Conservation (phyloP, 2,888 invertebrate species). For the Drosophila kambysellisi region DNA sequence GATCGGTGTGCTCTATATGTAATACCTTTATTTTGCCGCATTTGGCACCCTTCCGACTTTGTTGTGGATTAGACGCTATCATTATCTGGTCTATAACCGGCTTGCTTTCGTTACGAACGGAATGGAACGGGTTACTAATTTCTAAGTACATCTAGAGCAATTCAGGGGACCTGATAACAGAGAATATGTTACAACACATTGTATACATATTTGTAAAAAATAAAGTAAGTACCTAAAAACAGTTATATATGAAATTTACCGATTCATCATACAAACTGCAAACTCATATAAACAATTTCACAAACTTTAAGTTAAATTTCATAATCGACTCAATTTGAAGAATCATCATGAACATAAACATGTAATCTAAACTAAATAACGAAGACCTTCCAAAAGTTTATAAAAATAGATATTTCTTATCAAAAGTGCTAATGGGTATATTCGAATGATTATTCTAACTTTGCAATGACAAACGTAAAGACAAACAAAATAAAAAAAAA, state of each 20-base stretch:
- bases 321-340: background rate
- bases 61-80: slow-evolving; percentile 31
- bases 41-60: slow-evolving; percentile 23
- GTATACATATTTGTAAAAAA: no score
- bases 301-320: slow-evolving; percentile 26
- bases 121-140: background rate
- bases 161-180: background rate
- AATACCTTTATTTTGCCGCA: slow-evolving; percentile 15
- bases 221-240: no score
- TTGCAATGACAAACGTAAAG: slow-evolving; percentile 22
- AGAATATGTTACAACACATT: background rate
- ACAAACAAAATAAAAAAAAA: slow-evolving; percentile 7
- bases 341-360: slow-evolving; percentile 1
- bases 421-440: slow-evolving; percentile 23
- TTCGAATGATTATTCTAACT: slow-evolving; percentile 39
- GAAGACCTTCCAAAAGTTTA: background rate
- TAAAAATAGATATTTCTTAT: slow-evolving; percentile 27
- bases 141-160: background rate
- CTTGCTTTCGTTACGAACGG: background rate
- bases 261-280: background rate
- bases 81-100: slow-evolving; percentile 10
- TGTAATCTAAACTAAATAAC: background rate
- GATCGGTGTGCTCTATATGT: slow-evolving; percentile 18
- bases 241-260: no score
- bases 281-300: background rate